Evolutionary conservation across 1,140 invertebrate genomes (phyloP), one percentile per base, ranked within the genome.

Genomic region (Rhopalosiphum maidis): DNA sequence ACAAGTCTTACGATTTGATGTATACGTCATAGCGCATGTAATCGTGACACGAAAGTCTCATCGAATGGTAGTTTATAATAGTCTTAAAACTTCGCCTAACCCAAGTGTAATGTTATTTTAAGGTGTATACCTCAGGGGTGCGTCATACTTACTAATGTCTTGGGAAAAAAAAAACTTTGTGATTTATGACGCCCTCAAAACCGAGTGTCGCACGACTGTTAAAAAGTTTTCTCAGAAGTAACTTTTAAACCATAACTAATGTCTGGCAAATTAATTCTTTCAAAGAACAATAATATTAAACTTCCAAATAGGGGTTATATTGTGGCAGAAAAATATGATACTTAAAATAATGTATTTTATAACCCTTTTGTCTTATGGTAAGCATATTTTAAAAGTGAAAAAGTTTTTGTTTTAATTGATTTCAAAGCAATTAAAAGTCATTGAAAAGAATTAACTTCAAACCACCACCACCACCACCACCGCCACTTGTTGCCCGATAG

Each of bases 191-290:
- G 22, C 82, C 91, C 82, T 86, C 48, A 55, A 93, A 93, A 93
- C 91, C 91, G 82, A 93, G 91, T 93, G 91, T 93, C 91, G 82
- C 91, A 37, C 77, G 77, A 93, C 48, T 93, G 48, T 93, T 93
- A 85, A 55, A 85, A 93, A 85, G 68, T 93, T 93, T 93, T 85
- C 35, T 9, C 15, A 22, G 21, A 54, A 83, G 91, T 93, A 93
- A 93, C 91, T 93, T 93, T 93, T 93, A 55, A 93, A 93, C 91
- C 91, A 55, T 93, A 51, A 86, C 82, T 93, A 93, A 93, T 93
- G 82, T 85, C 91, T 93, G 48, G 82, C 91, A 93, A 93, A 93
- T 93, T 93, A 93, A 93, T 93, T 93, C 91, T 93, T 93, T 86
- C 35, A 37, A 93, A 93, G 91, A 86, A 93, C 91, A 85, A 93